Base-by-base conservation (phyloP, 2,888 invertebrate species). In the Anticlea derivata region DNA sequence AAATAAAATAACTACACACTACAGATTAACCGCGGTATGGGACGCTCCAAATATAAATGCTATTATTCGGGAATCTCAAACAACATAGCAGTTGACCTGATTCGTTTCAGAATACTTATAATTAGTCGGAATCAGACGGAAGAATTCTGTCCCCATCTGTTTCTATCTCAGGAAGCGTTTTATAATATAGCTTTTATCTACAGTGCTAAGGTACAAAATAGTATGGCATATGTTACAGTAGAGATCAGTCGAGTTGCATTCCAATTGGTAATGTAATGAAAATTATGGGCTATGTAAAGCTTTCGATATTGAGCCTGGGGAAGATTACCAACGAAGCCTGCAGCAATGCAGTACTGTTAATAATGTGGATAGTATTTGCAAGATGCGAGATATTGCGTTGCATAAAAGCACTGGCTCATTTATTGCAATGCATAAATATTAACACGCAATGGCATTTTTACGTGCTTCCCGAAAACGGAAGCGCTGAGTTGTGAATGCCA, bases 71-170 rank as follows among this genome's bases (percentile, higher is more conserved):
- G 40, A 59, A 59, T 37, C 33, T 31, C 33, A 57, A 58, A 53
- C 53, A 41, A 35, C 51, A 52, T 29, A 41, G 20, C 48, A 53
- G 50, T 23, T 51, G 58, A 53, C 62, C 62, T 43, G 39, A 58
- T 58, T 60, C 33, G 45, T 46, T 49, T 48, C 20, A 47, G 49
- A 46, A 50, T 55, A n/a, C n/a, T n/a, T n/a, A 52, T 55, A 46
- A 58, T 58, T 53, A 55, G 47, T 55, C 47, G 39, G 55, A 52
- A 54, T 58, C 51, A 50, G 46, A 51, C 49, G 33, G 50, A 58
- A 22, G 37, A 43, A 37, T 59, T 50, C 33, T 40, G 49, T 53
- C 45, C 41, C 30, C 44, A 20, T 50, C 22, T 43, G 39, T 23
- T 24, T 33, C 23, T 31, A n/a, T 8, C 39, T 26, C 27, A 47